phyloP scores from a whole-genome alignment of 2,797 vertebrate species.

The Sebastes nivosus region DNA sequence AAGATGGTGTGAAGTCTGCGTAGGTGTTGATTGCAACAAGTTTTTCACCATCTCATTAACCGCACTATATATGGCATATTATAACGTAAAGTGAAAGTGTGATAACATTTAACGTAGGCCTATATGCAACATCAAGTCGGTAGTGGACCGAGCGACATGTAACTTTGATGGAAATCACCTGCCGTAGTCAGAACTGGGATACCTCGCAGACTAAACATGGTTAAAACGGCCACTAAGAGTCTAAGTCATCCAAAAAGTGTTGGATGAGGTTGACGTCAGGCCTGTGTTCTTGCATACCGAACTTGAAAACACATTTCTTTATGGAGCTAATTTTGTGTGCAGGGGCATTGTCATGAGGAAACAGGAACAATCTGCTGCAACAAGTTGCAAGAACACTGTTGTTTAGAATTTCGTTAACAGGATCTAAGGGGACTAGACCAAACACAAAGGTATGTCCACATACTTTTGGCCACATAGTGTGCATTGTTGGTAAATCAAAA shows the following conservation, averaged over 20 bases:
- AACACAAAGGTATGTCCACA: neutral
- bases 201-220: no score
- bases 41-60: no score
- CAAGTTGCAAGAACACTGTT: neutral
- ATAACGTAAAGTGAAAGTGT: no score
- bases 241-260: neutral
- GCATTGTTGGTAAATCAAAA: neutral
- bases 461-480: neutral
- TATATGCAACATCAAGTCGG: no score
- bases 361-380: neutral
- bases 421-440: neutral
- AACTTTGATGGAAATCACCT: no score
- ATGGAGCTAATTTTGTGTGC: neutral
- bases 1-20: no score
- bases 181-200: no score
- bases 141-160: no score
- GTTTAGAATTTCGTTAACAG: neutral
- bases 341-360: neutral
- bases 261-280: neutral
- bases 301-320: neutral
- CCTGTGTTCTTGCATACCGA: neutral
- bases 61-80: no score
- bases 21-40: no score
- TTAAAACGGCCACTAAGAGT: neutral
- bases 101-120: no score